Conservation (phyloP, 1,140 invertebrate species). For the Uloborus diversus region DNA sequence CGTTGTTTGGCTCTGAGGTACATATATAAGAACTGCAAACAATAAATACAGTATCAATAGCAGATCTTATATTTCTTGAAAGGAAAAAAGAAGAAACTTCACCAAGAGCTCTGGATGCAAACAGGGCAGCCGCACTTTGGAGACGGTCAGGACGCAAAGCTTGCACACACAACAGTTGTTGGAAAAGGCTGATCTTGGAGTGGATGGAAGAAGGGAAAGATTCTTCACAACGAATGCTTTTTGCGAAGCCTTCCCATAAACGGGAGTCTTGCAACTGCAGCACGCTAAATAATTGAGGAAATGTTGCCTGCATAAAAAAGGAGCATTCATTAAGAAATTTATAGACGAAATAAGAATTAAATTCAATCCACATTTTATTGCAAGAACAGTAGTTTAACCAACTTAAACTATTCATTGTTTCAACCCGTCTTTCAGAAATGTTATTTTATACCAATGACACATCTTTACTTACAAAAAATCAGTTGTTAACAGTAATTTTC, state of each 20-base stretch:
- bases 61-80: neutral
- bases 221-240: conserved; percentile 71
- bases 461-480: no score
- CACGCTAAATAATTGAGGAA: conserved; percentile 69
- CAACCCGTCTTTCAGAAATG: no score
- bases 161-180: conserved; percentile 84
- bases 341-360: no score
- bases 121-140: conserved; percentile 75
- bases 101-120: conserved; percentile 77
- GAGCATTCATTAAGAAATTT: neutral
- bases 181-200: conserved; percentile 76
- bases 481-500: no score
- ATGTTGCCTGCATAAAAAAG: conserved; percentile 26
- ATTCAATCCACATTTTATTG: no score
- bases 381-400: no score
- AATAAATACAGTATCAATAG: no score
- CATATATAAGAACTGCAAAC: no score
- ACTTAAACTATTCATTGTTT: no score
- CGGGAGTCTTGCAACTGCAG: conserved; percentile 73
- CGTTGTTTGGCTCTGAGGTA: no score
- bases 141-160: conserved; percentile 83
- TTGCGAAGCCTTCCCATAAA: conserved; percentile 76
- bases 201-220: conserved; percentile 70
- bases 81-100: conserved; percentile 12
- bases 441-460: no score